Evolutionary conservation across 2,888 invertebrate species (phyloP), one percentile per base, ranked within the genome.

Genomic region (Gonocerus acuteangulatus): DNA sequence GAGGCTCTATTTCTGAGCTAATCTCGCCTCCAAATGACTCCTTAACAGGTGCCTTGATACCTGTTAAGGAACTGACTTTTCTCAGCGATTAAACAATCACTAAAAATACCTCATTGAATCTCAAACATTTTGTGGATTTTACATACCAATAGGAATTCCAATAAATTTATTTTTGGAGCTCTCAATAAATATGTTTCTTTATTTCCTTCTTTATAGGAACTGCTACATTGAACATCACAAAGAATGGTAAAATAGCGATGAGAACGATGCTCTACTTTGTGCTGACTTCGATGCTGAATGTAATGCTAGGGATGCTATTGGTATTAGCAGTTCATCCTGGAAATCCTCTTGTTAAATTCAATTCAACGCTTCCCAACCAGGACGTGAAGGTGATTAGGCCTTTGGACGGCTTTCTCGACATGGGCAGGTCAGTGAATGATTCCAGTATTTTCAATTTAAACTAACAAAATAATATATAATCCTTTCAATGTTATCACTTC

Each of bases 211-310:
- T n/a, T n/a, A n/a, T 82, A 74, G 90, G 90, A 11, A 89, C 89
- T 36, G 89, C 91, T 9, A 89, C 89, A 72, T 75, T 92, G 21
- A 90, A 91, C 71, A 88, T 89, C 0, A 85, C 85, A 67, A 85
- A 89, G 82, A 90, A 91, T 75, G 89, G 90, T 0, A 86, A 84
- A 73, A 89, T 91, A 59, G 90, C 90, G 0, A 76, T 89, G n/a
- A 78, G 89, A 52, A 90, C 90, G 1, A 75, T 91, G 56, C 76
- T 85, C 0, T 91, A 89, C 72, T 91, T 91, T 72, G 81, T 91
- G 39, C 72, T 84, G 19, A 89, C 91, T 0, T 90, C 90, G 4
- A 79, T 89, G 73, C 80, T 89, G 67, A 89, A 89, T 70, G 89
- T 90, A 0, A 79, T 85, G 18, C 76, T 91, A 67, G 90, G 91